Base-by-base conservation (phyloP, 2,888 invertebrate genomes). In the Hyposoter didymator region DNA sequence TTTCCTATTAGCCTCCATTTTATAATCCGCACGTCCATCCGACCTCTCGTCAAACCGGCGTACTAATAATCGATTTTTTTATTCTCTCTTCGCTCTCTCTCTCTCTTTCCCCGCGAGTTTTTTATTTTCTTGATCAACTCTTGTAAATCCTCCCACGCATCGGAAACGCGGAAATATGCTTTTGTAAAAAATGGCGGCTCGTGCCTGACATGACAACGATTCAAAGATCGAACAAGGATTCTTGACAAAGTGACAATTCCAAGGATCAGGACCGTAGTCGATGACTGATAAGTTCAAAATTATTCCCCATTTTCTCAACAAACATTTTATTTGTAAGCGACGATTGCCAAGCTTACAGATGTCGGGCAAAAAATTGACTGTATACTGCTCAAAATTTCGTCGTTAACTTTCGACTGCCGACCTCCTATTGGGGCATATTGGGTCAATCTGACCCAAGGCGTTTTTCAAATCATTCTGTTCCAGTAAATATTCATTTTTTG, bases 1-100 rank as follows among this genome's bases (percentile, higher is more conserved):
- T 83, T 80, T 85, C 76, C 83, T 73, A 85, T 83, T 83, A 85
- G 78, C 83, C 85, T 76, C 80, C 67, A 85, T 85, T 83, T 85
- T 85, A 47, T 62, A 80, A 59, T 80, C 80, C 82, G 73, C 62
- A 73, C 55, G 76, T 78, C 52, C 78, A 67, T 69, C 28, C 72
- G 76, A 83, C 73, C 85, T 85, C 69, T 80, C 59, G 74, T 19
- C 28, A 76, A 76, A 79, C 70, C 79, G 45, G 12, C 39, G 45
- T 32, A 66, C 28, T 76, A 70, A 80, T 72, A 49, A 72, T 28
- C 55, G 55, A 67, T 72, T 64, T 75, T 76, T 28, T 19, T 17
- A 35, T 67, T 49, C 32, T 72, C 43, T 73, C 55, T 73, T 22
- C 45, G 22, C 35, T 49, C 45, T 70, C 66, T 69, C 47, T 69